Conservation (phyloP, 2,113 vertebrate genomes). For the Oxyruncus cristatus region DNA sequence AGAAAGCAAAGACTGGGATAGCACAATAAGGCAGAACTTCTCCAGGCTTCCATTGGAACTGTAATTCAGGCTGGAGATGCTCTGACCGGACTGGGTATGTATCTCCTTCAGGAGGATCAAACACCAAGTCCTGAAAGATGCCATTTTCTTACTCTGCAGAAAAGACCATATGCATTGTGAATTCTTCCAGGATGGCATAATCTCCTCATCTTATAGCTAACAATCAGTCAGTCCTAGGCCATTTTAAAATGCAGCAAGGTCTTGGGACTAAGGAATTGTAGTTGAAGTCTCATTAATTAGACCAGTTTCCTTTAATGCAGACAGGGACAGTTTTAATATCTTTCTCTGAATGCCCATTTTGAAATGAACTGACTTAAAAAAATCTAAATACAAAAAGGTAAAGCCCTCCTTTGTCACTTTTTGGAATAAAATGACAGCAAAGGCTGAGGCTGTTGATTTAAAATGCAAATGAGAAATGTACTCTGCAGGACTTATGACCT, state of each 20-base stretch:
- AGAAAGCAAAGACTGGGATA: not conserved
- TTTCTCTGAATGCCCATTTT: not conserved
- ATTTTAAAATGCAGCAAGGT: not conserved
- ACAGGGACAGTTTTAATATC: not conserved
- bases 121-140: not conserved
- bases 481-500: not conserved
- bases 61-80: not conserved
- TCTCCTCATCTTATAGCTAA: not conserved
- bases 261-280: not conserved
- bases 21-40: not conserved
- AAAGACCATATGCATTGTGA: not conserved
- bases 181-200: not conserved
- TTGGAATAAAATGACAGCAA: slow-evolving; percentile 4
- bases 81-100: not conserved
- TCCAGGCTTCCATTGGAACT: not conserved
- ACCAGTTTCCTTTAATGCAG: not conserved
- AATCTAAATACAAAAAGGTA: not conserved
- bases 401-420: not conserved
- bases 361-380: not conserved
- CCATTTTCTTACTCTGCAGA: not conserved
- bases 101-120: not conserved
- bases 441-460: slow-evolving; percentile 29
- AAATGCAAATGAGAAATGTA: slow-evolving; percentile 38
- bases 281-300: not conserved
- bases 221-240: not conserved